Evolutionary conservation across 2,888 invertebrate species (phyloP).

Genomic region (Sphaerophoria rueppellii): DNA sequence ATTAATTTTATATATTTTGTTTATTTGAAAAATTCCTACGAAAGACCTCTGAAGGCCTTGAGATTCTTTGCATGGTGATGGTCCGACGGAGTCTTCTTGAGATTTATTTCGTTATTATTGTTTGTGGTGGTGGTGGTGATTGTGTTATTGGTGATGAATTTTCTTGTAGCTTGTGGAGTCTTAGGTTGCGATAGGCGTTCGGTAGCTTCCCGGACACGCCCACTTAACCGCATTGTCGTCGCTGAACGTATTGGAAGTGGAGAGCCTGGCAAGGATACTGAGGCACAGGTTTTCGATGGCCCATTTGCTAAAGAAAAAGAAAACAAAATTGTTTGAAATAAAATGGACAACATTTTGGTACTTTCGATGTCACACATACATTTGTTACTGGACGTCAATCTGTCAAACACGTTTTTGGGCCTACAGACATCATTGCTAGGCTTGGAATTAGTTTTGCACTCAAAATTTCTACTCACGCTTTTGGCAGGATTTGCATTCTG

Average conservation of each 20-base stretch:
- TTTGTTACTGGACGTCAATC: constrained; percentile 76
- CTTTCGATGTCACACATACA: constrained; percentile 69
- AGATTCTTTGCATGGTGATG: constrained; percentile 68
- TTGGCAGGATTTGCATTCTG: constrained; percentile 24
- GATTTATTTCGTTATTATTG: constrained; percentile 51
- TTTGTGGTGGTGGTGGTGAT: constrained; percentile 53
- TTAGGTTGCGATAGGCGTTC: constrained; percentile 81
- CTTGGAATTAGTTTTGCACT: constrained; percentile 68
- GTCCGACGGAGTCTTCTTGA: constrained; percentile 62
- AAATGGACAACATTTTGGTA: not conserved
- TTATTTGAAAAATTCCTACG: constrained; percentile 35
- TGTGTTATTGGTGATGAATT: constrained; percentile 59
- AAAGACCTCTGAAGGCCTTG: constrained; percentile 68
- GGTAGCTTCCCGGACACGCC: constrained; percentile 82
- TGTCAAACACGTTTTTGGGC: constrained; percentile 75
- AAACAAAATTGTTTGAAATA: not conserved
- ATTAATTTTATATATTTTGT: constrained; percentile 2
- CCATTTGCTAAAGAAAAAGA: constrained; percentile 62
- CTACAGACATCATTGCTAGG: constrained; percentile 75
- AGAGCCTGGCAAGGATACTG: constrained; percentile 82
- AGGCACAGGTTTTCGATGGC: constrained; percentile 74
- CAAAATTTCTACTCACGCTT: constrained; percentile 65
- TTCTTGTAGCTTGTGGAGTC: constrained; percentile 67
- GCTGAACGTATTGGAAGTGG: constrained; percentile 75
- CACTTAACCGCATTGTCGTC: constrained; percentile 82